These are phyloP conservation scores for Puma concolor DNA, from an alignment of 2,113 vertebrate genomes.

Conservation along the genomic window DNA sequence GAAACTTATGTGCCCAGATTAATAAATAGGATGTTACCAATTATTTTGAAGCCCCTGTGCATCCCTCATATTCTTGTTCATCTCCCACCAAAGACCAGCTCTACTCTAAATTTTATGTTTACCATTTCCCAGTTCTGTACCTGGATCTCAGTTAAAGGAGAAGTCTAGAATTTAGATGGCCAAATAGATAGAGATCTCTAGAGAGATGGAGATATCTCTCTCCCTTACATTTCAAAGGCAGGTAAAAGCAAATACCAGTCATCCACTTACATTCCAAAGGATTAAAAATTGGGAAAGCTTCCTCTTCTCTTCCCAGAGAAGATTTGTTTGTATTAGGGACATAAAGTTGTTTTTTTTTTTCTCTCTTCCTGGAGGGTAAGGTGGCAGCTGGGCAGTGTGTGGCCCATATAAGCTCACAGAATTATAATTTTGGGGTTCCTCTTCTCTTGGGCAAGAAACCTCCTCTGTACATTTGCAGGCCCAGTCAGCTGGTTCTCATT, in stretches of 20 bases:
- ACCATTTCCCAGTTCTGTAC: neutral
- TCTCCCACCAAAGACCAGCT: neutral
- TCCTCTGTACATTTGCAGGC: neutral
- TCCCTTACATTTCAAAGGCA: conserved; percentile 17
- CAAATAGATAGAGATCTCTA: neutral
- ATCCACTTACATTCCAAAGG: conserved; percentile 20
- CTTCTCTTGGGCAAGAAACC: neutral
- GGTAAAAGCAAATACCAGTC: neutral
- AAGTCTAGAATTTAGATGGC: conserved; percentile 1
- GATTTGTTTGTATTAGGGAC: neutral
- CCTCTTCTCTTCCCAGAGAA: neutral
- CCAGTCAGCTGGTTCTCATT: neutral
- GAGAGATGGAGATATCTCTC: neutral
- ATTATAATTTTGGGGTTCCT: neutral
- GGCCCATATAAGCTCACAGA: neutral
- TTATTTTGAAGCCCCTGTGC: neutral
- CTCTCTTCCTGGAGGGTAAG: neutral
- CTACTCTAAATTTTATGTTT: neutral
- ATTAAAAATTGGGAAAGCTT: neutral
- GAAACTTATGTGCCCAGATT: neutral
- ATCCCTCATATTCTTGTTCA: neutral
- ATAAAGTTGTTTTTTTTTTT: neutral
- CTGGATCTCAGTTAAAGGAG: neutral
- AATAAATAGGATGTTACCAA: neutral
- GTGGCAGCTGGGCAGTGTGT: neutral